phyloP scores from a whole-genome alignment of 1,140 invertebrate genomes.

The Papilio machaon region DNA sequence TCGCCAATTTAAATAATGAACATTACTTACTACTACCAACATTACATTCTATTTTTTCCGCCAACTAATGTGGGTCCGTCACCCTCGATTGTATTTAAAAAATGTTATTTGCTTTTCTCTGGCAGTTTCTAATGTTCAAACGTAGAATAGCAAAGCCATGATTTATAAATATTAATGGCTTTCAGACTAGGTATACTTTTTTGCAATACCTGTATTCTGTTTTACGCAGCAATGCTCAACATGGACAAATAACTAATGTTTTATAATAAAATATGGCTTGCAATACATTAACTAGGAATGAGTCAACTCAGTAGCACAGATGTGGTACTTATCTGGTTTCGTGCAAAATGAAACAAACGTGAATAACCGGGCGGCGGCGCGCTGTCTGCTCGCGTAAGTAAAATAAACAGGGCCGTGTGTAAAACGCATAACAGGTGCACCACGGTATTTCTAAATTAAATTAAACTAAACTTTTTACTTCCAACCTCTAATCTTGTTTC shows the following conservation, averaged over 20 bases:
- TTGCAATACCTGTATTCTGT: too few relatives aligned
- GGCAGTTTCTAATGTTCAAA: too few relatives aligned
- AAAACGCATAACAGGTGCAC: constrained; percentile 14
- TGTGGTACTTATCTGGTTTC: neutral
- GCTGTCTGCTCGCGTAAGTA: constrained; percentile 45
- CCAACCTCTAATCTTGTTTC: neutral
- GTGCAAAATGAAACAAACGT: constrained; percentile 27
- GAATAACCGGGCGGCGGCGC: constrained; percentile 40
- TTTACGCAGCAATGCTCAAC: neutral
- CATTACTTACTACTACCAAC: too few relatives aligned
- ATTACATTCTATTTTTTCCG: too few relatives aligned
- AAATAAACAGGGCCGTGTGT: constrained; percentile 44
- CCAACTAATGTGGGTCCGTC: too few relatives aligned
- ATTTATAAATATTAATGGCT: too few relatives aligned
- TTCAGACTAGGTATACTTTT: too few relatives aligned
- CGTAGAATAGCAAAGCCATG: too few relatives aligned
- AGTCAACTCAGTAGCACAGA: constrained; percentile 14
- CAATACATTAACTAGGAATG: neutral
- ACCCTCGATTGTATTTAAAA: too few relatives aligned
- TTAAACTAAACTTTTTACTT: constrained; percentile 1
- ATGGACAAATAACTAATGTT: neutral
- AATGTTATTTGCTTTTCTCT: too few relatives aligned
- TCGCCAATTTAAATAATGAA: too few relatives aligned
- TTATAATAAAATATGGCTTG: neutral
- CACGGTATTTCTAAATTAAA: constrained; percentile 21